These are phyloP conservation scores for Linnaemya tessellans DNA, from an alignment of 2,888 invertebrate species.

Conservation along the genomic window DNA sequence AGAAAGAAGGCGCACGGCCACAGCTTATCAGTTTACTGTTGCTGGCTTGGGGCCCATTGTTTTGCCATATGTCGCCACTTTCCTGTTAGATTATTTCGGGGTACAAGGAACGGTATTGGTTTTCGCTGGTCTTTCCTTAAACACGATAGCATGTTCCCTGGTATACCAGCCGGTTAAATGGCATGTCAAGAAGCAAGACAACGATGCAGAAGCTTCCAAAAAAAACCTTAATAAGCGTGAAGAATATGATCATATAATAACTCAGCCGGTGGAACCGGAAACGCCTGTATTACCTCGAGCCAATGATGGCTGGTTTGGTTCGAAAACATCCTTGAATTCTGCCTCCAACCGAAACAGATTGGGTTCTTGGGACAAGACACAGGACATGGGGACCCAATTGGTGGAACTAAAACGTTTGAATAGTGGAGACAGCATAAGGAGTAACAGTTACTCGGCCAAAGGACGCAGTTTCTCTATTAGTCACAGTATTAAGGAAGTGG, in stretches of 20 bases:
- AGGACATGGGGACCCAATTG: conserved; percentile 54
- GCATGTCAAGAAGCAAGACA: conserved; percentile 86
- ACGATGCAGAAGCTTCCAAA: conserved; percentile 75
- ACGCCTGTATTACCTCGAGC: conserved; percentile 86
- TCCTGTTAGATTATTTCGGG: conserved; percentile 86
- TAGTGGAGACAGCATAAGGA: conserved; percentile 73
- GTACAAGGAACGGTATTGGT: conserved; percentile 88
- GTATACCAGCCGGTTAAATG: conserved; percentile 90
- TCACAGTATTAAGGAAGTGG: conserved; percentile 78
- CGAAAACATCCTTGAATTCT: conserved; percentile 78
- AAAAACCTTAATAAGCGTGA: conserved; percentile 75
- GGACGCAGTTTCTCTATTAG: conserved; percentile 78
- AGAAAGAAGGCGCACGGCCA: conserved; percentile 87
- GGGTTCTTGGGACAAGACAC: conserved; percentile 74
- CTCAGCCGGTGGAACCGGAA: conserved; percentile 87
- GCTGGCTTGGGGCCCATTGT: conserved; percentile 89
- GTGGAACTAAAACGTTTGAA: conserved; percentile 77
- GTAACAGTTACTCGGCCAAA: conserved; percentile 57
- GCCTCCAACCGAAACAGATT: conserved; percentile 75
- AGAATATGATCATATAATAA: conserved; percentile 85
- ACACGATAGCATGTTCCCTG: conserved; percentile 87
- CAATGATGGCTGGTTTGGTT: conserved; percentile 82
- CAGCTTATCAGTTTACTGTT: conserved; percentile 88
- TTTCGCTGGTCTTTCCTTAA: conserved; percentile 87
- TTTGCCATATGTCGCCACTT: conserved; percentile 88